phyloP scores from a whole-genome alignment of 2,113 vertebrate species.

The Cranoglanis bouderius region DNA sequence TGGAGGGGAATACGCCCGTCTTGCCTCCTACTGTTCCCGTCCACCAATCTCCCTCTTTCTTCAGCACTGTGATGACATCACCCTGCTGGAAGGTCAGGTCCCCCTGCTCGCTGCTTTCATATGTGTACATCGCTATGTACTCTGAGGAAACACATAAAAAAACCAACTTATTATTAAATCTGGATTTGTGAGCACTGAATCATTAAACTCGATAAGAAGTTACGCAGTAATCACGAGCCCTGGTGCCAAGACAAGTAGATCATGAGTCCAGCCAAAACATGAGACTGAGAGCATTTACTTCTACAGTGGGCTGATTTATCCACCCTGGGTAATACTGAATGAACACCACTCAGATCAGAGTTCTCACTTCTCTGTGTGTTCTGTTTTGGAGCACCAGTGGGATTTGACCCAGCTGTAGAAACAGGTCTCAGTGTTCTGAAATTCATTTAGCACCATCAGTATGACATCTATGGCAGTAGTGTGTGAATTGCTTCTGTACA shows the following conservation, averaged over 20 bases:
- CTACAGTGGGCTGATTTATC: background rate
- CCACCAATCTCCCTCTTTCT: slow-evolving; percentile 99
- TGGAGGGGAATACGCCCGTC: slow-evolving; percentile 96
- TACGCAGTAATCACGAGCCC: background rate
- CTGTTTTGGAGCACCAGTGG: background rate
- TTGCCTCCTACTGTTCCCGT: slow-evolving; percentile 89
- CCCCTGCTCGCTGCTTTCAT: slow-evolving; percentile 97
- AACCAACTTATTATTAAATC: background rate
- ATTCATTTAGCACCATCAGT: background rate
- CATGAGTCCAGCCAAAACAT: background rate
- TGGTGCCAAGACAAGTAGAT: background rate
- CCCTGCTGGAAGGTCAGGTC: slow-evolving; percentile 98
- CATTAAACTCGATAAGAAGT: background rate
- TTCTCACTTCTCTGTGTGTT: background rate
- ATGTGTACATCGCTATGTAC: slow-evolving; percentile 97
- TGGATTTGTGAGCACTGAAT: background rate
- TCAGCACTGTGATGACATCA: slow-evolving; percentile 92
- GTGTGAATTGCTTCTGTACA: background rate
- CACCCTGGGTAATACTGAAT: background rate
- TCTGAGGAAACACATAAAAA: slow-evolving; percentile 73
- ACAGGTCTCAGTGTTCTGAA: background rate
- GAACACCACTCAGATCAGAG: background rate
- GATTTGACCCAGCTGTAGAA: slow-evolving; percentile 6
- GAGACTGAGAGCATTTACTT: background rate
- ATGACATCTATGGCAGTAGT: background rate